A percentile compares a stretch with the other conserved stretches of the same genome.
Conservation (phyloP, 2,113 vertebrate genomes). For the Scatophagus argus region DNA sequence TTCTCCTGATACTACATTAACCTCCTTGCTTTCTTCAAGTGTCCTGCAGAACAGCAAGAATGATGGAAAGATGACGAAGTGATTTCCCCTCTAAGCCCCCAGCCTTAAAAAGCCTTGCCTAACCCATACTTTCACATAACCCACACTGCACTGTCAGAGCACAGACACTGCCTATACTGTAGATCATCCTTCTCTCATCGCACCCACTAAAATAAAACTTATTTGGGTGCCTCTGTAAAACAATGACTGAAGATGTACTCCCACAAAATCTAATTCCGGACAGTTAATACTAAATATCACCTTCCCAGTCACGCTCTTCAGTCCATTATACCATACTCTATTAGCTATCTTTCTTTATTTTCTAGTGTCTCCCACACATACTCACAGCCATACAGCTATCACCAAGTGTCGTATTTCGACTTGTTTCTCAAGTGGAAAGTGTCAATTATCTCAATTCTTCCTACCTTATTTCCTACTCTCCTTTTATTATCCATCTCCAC, state of each 20-base stretch:
- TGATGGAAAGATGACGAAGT: slow-evolving; percentile 53
- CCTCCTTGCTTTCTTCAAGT: slow-evolving; percentile 37
- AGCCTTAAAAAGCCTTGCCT: slow-evolving; percentile 29
- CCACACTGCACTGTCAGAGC: slow-evolving; percentile 23
- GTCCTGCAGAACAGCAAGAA: slow-evolving; percentile 42
- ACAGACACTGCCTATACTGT: slow-evolving; percentile 10
- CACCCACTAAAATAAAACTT: slow-evolving; percentile 61
- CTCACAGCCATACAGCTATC: slow-evolving; percentile 4
- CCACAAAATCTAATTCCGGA: slow-evolving; percentile 61
- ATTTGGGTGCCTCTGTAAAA: slow-evolving; percentile 57
- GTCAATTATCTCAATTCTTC: slow-evolving; percentile 41
- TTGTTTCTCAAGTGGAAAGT: slow-evolving; percentile 19
- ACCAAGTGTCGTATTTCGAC: slow-evolving; percentile 3
- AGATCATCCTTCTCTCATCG: slow-evolving; percentile 38
- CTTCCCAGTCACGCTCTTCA: slow-evolving; percentile 33
- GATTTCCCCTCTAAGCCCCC: slow-evolving; percentile 27
- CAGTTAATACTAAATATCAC: slow-evolving; percentile 49
- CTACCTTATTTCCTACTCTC: neutral
- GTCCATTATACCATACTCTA: slow-evolving; percentile 30
- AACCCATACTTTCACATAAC: slow-evolving; percentile 49
- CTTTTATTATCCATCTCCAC: slow-evolving; percentile 25
- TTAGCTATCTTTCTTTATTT: slow-evolving; percentile 20
- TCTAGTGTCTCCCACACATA: slow-evolving; percentile 23
- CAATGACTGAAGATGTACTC: slow-evolving; percentile 60
- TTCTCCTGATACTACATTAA: slow-evolving; percentile 59